A percentile compares a stretch with the other conserved stretches of the same genome.
phyloP scores from a whole-genome alignment of 2,113 vertebrate genomes.

The Petroica traversi region DNA sequence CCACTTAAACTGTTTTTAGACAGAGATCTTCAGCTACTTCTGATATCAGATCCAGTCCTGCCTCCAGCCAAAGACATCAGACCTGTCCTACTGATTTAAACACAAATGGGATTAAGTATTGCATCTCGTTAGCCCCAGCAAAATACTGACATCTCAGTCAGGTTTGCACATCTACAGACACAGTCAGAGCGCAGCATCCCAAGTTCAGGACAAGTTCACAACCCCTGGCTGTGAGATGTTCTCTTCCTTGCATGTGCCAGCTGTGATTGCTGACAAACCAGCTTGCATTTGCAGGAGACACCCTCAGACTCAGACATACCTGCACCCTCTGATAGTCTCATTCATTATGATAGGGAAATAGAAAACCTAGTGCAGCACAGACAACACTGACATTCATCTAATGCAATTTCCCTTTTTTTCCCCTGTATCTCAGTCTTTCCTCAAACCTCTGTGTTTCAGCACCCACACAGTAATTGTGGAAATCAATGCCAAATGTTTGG shows the following conservation, averaged over 20 bases:
- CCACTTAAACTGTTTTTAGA: constrained; percentile 17
- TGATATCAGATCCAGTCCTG: background rate
- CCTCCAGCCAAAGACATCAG: background rate
- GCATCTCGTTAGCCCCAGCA: background rate
- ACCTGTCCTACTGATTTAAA: background rate
- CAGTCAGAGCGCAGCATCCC: background rate
- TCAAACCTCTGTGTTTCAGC: background rate
- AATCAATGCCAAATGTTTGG: background rate
- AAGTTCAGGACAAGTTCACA: background rate
- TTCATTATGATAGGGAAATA: background rate
- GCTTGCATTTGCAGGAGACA: background rate
- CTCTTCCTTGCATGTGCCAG: background rate
- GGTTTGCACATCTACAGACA: accelerated
- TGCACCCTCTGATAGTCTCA: background rate
- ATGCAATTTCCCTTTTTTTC: background rate
- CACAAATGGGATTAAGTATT: background rate
- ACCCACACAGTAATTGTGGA: background rate
- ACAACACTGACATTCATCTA: background rate
- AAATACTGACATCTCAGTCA: background rate
- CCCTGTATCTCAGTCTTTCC: background rate
- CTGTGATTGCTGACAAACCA: background rate
- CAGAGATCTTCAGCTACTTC: background rate
- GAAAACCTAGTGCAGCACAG: background rate
- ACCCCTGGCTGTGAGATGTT: background rate
- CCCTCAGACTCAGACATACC: background rate